These are phyloP conservation scores for Xylophagus ater DNA, from an alignment of 2,888 invertebrate species.

Conservation along the genomic window DNA sequence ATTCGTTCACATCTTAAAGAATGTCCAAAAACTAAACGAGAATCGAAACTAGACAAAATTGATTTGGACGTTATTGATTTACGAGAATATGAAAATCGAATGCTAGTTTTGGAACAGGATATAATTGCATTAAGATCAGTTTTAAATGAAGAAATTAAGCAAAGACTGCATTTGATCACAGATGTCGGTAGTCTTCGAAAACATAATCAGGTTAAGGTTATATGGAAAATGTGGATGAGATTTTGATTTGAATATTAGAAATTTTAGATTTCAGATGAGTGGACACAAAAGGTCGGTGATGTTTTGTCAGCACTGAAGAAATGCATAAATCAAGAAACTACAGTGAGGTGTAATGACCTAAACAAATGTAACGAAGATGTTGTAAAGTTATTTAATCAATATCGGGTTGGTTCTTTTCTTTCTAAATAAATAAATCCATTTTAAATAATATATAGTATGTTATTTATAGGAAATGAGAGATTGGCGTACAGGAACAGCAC, in stretches of 20 bases:
- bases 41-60: conserved; percentile 15
- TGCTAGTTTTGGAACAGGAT: conserved; percentile 31
- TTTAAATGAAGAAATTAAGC: conserved; percentile 37
- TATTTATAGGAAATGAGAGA: too few species aligned
- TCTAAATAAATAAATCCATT: too few species aligned
- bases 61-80: too few species aligned
- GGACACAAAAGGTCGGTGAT: conserved; percentile 31
- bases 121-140: conserved; percentile 28
- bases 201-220: conserved; percentile 31
- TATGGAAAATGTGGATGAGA: too few species aligned
- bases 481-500: too few species aligned
- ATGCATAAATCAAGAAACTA: conserved; percentile 43
- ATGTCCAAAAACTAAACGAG: conserved; percentile 32
- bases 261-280: conserved; percentile 30
- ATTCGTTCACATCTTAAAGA: conserved; percentile 46
- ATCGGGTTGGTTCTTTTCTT: conserved; percentile 37
- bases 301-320: conserved; percentile 39
- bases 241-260: conserved; percentile 1
- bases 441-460: too few species aligned
- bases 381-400: conserved; percentile 37
- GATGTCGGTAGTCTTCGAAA: conserved; percentile 37
- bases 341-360: conserved; percentile 41
- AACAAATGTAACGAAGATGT: conserved; percentile 46
- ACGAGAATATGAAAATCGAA: conserved; percentile 23
- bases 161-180: conserved; percentile 35